A percentile compares a stretch with the other conserved stretches of the same genome.
Evolutionary conservation across 2,797 vertebrate genomes (phyloP).

Genomic region (Acanthopagrus latus): DNA sequence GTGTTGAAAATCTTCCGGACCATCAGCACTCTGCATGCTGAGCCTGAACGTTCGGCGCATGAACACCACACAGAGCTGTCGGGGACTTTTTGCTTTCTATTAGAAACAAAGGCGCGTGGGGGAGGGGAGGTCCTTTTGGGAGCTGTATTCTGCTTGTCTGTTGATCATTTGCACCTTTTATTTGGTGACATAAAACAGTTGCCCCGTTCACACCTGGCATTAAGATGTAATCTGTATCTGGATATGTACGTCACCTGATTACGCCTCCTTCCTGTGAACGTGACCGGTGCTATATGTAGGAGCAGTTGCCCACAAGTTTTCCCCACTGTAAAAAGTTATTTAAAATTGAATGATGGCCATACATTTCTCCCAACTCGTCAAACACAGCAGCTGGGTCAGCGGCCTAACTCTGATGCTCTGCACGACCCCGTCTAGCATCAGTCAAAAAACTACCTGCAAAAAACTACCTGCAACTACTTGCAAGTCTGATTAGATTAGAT

Average conservation of each 20-base stretch:
- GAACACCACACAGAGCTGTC: conserved; percentile 17
- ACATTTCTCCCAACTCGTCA: too few relatives aligned
- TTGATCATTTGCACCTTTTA: background rate
- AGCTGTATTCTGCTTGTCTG: background rate
- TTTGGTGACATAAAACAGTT: background rate
- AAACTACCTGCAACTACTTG: too few relatives aligned
- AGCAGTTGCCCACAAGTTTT: too few relatives aligned
- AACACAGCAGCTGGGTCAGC: too few relatives aligned
- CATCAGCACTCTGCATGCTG: conserved; percentile 37
- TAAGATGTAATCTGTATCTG: background rate
- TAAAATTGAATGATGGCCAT: too few relatives aligned
- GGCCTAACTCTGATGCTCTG: too few relatives aligned
- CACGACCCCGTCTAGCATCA: too few relatives aligned
- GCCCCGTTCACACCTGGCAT: background rate
- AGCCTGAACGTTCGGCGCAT: conserved; percentile 12
- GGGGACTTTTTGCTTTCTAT: conserved; percentile 5
- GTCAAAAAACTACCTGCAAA: too few relatives aligned
- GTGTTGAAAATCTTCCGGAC: conserved; percentile 30
- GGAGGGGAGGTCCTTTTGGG: background rate
- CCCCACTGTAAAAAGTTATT: too few relatives aligned
- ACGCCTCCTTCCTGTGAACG: too few relatives aligned
- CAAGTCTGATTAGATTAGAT: too few relatives aligned
- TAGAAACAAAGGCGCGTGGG: background rate
- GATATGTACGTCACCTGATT: background rate
- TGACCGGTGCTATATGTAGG: too few relatives aligned